Conservation (phyloP, 2,888 invertebrate genomes). For the Enoplolaimus lenunculus region DNA sequence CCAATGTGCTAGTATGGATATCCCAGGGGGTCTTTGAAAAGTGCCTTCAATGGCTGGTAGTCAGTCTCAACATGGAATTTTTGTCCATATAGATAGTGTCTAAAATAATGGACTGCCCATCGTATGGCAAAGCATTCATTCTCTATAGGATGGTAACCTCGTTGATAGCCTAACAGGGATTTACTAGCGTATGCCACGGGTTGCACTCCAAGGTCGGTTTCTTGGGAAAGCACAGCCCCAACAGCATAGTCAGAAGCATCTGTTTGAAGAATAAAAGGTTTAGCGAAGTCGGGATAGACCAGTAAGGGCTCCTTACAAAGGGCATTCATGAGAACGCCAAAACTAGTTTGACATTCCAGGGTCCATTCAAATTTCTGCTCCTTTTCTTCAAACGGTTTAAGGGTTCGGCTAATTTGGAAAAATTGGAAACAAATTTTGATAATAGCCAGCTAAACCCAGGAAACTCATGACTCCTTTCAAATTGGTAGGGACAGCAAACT, state of each 20-base stretch:
- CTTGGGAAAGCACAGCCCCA: constrained; percentile 12
- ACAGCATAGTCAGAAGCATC: constrained; percentile 11
- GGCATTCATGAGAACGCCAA: not conserved
- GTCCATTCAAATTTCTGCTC: constrained; percentile 1
- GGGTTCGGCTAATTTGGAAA: constrained; percentile 25
- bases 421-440: constrained; percentile 23
- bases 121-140: constrained; percentile 6
- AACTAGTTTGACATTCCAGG: not conserved
- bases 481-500: not conserved
- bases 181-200: constrained; percentile 13
- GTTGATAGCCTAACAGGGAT: not conserved
- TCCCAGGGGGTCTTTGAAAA: constrained; percentile 34
- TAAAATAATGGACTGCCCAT: constrained; percentile 10
- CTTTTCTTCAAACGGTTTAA: constrained; percentile 26
- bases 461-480: not conserved
- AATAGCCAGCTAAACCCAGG: constrained; percentile 10
- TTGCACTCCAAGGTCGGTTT: not conserved
- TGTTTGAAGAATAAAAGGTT: constrained; percentile 15
- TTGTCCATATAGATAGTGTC: constrained; percentile 13
- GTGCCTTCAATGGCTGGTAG: constrained; percentile 9
- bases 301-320: not conserved
- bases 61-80: constrained; percentile 7
- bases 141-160: constrained; percentile 5
- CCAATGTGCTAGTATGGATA: constrained; percentile 44
- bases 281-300: constrained; percentile 9